Base-by-base conservation (phyloP, 2,113 vertebrate genomes). In the Menura novaehollandiae region DNA sequence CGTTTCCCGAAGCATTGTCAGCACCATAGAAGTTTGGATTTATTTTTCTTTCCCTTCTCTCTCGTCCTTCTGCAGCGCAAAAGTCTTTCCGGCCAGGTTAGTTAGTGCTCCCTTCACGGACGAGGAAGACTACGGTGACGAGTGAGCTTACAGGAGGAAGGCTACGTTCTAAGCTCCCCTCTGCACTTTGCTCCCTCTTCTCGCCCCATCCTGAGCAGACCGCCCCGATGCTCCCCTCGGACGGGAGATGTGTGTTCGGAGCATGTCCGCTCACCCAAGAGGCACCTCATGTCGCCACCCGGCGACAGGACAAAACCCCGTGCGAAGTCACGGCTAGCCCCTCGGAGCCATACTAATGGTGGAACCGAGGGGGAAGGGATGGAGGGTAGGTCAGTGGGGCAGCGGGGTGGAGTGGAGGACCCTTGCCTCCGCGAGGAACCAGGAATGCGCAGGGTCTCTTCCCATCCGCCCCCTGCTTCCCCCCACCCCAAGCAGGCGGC, bases 401-500 rank as follows among this genome's bases (percentile, higher is more conserved):
- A 39, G 32, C 2, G 24, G 35, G 21, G 5, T 28, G 44, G 3
- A 19, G 17, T 71, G 18, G 46, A 30, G 26, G 19, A 64, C 22
- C 20, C 15, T 11, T 6, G 2, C 4, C n/a, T 30, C 22, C 23
- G 1, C 13, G 27, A 6, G 49, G n/a, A 21, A 49, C 4, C 2
- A 33, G 91, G 66, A 64, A 52, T 4, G 37, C 41, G 35, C n/a
- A 18, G 43, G 58, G 93, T 88, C 91, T 97, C 97, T 97, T 94
- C 96, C 97, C 96, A n/a, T 24, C 97, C 13, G 4, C 24, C 55
- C 17, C 10, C 43, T 22, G 30, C 97, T 92, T 55, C 14, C 11
- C 32, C 27, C 96, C 91, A 98, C 16, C 22, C 95, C 83, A 98
- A 98, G 97, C 93, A 97, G 96, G 90, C 92, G 53, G 68, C 56